Conservation (phyloP, 2,888 invertebrate genomes). For the Gastrophysa polygoni region DNA sequence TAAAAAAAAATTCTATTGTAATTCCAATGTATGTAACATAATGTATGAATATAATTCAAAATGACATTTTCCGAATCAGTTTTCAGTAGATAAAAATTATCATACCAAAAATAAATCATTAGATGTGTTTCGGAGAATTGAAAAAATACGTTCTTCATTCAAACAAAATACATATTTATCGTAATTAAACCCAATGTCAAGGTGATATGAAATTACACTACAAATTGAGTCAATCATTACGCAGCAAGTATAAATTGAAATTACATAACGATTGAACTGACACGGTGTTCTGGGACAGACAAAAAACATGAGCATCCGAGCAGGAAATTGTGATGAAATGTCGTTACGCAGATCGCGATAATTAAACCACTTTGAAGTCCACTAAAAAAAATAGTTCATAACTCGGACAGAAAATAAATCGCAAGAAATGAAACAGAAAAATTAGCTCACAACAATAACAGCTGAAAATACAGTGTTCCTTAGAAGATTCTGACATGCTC, state of each 20-base stretch:
- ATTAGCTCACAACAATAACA: not conserved
- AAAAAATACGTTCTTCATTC: not conserved
- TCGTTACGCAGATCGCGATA: not conserved
- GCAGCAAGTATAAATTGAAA: not conserved
- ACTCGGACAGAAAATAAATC: not conserved
- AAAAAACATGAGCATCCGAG: not conserved
- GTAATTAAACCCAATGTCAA: not conserved
- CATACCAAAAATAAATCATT: no score
- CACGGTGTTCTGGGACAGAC: not conserved
- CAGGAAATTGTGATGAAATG: not conserved
- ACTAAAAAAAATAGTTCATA: not conserved
- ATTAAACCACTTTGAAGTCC: not conserved
- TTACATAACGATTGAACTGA: not conserved
- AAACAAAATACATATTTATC: not conserved
- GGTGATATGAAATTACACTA: not conserved
- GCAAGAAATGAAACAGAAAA: not conserved
- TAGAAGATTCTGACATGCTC: no score
- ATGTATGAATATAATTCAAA: no score
- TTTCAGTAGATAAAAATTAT: no score
- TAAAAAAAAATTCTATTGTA: no score
- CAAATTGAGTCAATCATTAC: not conserved
- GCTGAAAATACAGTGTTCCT: no score
- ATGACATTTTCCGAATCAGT: no score
- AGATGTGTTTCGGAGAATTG: not conserved
- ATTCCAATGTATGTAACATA: no score